Evolutionary conservation across 2,888 invertebrate species (phyloP).

Genomic region (Stenurella melanura): DNA sequence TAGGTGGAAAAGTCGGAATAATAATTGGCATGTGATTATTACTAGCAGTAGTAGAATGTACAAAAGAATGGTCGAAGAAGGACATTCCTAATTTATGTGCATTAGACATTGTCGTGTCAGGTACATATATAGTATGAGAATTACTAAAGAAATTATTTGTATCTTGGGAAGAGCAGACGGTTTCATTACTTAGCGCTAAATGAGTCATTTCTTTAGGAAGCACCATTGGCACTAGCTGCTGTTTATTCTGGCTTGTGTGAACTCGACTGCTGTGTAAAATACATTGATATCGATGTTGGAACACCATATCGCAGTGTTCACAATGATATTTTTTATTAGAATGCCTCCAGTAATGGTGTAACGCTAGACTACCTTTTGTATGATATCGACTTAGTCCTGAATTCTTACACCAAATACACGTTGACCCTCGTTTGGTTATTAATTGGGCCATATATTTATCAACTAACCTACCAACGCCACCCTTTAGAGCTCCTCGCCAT

Average conservation of each 20-base stretch:
- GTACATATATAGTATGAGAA: constrained; percentile 67
- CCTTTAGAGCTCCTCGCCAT: constrained; percentile 60
- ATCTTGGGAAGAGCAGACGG: constrained; percentile 64
- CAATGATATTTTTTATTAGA: constrained; percentile 71
- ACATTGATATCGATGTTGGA: constrained; percentile 74
- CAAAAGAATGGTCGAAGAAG: constrained; percentile 72
- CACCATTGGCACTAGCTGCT: constrained; percentile 62
- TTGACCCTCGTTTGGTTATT: constrained; percentile 68
- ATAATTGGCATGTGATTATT: constrained; percentile 73
- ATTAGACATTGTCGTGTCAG: constrained; percentile 69
- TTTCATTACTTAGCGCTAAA: constrained; percentile 65
- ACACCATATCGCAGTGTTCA: constrained; percentile 73
- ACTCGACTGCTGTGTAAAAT: constrained; percentile 73
- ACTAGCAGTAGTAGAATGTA: constrained; percentile 69
- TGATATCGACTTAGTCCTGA: constrained; percentile 72
- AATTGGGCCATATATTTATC: constrained; percentile 71
- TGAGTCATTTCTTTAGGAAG: constrained; percentile 67
- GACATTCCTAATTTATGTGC: constrained; percentile 72
- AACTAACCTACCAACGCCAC: constrained; percentile 63
- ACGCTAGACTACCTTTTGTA: constrained; percentile 72
- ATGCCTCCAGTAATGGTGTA: constrained; percentile 76
- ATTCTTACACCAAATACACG: constrained; percentile 70
- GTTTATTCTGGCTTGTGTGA: constrained; percentile 67
- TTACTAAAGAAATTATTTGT: constrained; percentile 66
- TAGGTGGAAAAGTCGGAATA: constrained; percentile 73